Base-by-base conservation (phyloP, 2,888 invertebrate genomes). In the Catotricha subobsoleta region DNA sequence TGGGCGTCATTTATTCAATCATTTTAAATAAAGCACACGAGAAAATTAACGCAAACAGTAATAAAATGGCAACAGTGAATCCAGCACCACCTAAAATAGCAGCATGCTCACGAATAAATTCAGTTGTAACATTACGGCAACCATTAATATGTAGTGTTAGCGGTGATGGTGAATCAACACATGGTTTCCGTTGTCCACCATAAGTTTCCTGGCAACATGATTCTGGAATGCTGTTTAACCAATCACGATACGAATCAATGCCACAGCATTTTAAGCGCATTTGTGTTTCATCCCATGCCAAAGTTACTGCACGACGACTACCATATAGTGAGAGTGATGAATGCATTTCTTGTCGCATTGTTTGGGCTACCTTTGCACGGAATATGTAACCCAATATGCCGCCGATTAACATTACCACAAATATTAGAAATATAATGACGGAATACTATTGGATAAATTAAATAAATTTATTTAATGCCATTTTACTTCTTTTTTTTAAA, bases 361-460 rank as follows among this genome's bases (percentile, higher is more conserved):
- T 77, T 34, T 71, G 71, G 40, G 75, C 64, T 25, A 91, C 81
- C 61, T 88, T 81, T 54, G 80, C 80, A 34, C 86, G 72, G 66
- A 90, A 92, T 39, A 91, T 87, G 58, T 87, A 90, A 41, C 86
- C 84, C 42, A 92, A 67, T 47, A 92, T 81, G 33, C 88, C 92
- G 28, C 90, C 90, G 45, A 91, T 80, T 48, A 91, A 65, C 76
- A 92, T 80, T 46, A 81, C 81, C 47, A 91, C 80, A 65, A 91
- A 88, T 50, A 92, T 77, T 50, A 91, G 69, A 56, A 91, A 78
- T 39, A 92, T 71, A 19, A 87, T 70, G 51, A 90, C 80, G 66
- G 90, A 88, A 62, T 88, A 88, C 88, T 88, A 68, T 33, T 72
- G 69, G 47, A 47, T 48, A 49, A 47, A 43, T 38, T 44, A 48